Evolutionary conservation across 2,888 invertebrate genomes (phyloP), one percentile per base, ranked within the genome.

Genomic region (Thera obeliscata): DNA sequence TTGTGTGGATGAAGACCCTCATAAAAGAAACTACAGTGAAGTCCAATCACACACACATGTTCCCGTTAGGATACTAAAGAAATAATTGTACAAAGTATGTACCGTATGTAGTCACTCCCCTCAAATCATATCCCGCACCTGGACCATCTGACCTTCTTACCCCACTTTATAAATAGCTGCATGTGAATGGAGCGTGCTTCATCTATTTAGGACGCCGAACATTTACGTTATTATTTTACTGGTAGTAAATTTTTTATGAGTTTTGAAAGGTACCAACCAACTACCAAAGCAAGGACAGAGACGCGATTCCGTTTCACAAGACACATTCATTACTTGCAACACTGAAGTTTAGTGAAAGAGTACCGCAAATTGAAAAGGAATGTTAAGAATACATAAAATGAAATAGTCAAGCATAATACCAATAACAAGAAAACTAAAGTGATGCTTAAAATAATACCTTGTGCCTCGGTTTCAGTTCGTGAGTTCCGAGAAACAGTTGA

Each of bases 181-280:
- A 22, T 22, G 61, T 65, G 63, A 69, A 73, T 67, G 62, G 67
- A 69, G 66, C 73, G 70, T 55, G 56, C 36, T 61, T 54, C 8
- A 58, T 68, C 66, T 73, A 74, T 74, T 74, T 70, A 11, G 12
- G 62, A 62, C 48, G 57, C 65, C 63, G 66, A 68, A 68, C 65
- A 69, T 74, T 67, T 66, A 72, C 70, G 72, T 67, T 69, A 68
- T 70, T 56, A 67, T 74, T 71, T 72, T 61, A 74, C 61, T 60
- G 48, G 61, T 64, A 50, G 55, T 66, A 43, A 61, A 66, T 58
- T 59, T 64, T 68, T 71, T 71, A 71, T 61, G 63, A 59, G 52
- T 67, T 64, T 68, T 41, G 61, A 61, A 68, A 67, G 56, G 61
- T 49, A 64, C 41, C 43, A 43, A 43, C 43, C 43, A 46, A 46